phyloP scores from a whole-genome alignment of 2,888 invertebrate species.

The Marronus borbonicus region DNA sequence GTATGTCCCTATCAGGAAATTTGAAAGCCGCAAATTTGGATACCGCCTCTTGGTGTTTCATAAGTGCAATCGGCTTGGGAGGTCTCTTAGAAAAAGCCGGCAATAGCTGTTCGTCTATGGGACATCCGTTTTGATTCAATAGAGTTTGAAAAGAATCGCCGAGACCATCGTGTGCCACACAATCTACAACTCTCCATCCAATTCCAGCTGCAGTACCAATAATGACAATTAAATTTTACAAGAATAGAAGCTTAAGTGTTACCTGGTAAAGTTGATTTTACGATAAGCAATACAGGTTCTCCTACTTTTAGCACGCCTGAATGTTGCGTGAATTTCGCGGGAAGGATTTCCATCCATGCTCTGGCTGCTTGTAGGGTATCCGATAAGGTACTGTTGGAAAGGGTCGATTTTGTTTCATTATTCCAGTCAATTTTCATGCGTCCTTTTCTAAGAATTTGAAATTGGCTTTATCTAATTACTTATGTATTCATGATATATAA shows the following conservation, averaged over 20 bases:
- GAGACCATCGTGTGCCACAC: slow-evolving; percentile 84
- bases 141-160: slow-evolving; percentile 83
- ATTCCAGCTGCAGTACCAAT: slow-evolving; percentile 75
- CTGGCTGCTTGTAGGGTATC: slow-evolving; percentile 70
- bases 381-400: slow-evolving; percentile 57
- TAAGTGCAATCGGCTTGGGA: slow-evolving; percentile 64
- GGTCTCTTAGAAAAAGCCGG: slow-evolving; percentile 71
- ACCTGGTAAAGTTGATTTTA: slow-evolving; percentile 79
- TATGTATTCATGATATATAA: too few species aligned
- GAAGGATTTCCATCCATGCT: slow-evolving; percentile 81
- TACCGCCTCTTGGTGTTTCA: slow-evolving; percentile 69
- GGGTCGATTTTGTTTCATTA: slow-evolving; percentile 65
- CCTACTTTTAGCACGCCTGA: slow-evolving; percentile 80
- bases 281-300: slow-evolving; percentile 78
- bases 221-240: neutral
- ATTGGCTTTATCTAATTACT: neutral
- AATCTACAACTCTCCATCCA: slow-evolving; percentile 83
- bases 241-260: neutral
- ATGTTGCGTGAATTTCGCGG: slow-evolving; percentile 67
- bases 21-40: slow-evolving; percentile 87
- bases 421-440: slow-evolving; percentile 75
- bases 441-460: slow-evolving; percentile 71
- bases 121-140: slow-evolving; percentile 82
- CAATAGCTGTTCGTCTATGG: slow-evolving; percentile 79
- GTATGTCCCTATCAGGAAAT: slow-evolving; percentile 84